phyloP scores from a whole-genome alignment of 2,888 invertebrate species.

The Eustalomyia histrio region DNA sequence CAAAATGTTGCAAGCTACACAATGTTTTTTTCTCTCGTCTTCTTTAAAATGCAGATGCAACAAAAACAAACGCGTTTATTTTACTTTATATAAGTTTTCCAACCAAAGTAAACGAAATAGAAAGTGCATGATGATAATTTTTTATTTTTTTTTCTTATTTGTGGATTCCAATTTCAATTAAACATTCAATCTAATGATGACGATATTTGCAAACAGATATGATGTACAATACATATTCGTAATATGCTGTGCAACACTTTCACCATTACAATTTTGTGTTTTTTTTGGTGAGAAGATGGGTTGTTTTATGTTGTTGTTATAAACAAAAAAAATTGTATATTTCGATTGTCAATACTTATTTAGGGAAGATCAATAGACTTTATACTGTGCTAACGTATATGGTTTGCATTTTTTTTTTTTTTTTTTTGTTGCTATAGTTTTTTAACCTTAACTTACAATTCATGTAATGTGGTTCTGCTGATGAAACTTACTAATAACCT shows the following conservation, averaged over 20 bases:
- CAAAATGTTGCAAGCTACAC: constrained; percentile 51
- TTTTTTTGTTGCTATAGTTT: constrained; percentile 23
- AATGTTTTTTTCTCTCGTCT: constrained; percentile 18
- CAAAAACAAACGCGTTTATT: constrained; percentile 43
- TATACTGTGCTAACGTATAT: not conserved
- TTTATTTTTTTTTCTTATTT: constrained; percentile 29
- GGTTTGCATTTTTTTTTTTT: not conserved
- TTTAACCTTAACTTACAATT: constrained; percentile 13
- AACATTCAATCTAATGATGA: constrained; percentile 34
- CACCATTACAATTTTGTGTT: constrained; percentile 26
- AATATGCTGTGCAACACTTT: constrained; percentile 45
- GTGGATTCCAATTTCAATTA: constrained; percentile 41
- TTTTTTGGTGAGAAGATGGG: constrained; percentile 20
- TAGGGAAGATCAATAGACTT: constrained; percentile 22
- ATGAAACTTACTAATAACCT: not conserved
- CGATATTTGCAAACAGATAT: constrained; percentile 10
- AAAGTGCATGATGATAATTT: constrained; percentile 55
- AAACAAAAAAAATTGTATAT: not conserved
- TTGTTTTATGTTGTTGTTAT: not conserved
- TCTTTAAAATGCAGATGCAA: constrained; percentile 9
- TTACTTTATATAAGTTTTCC: constrained; percentile 15
- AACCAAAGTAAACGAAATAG: constrained; percentile 46
- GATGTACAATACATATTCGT: not conserved
- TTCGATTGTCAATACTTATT: not conserved
- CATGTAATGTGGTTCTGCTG: not conserved